Percentiles rank a stretch among this genome's conserved stretches.
Evolutionary conservation across 2,113 vertebrate genomes (phyloP).

Genomic region (Rhinoptilus africanus): DNA sequence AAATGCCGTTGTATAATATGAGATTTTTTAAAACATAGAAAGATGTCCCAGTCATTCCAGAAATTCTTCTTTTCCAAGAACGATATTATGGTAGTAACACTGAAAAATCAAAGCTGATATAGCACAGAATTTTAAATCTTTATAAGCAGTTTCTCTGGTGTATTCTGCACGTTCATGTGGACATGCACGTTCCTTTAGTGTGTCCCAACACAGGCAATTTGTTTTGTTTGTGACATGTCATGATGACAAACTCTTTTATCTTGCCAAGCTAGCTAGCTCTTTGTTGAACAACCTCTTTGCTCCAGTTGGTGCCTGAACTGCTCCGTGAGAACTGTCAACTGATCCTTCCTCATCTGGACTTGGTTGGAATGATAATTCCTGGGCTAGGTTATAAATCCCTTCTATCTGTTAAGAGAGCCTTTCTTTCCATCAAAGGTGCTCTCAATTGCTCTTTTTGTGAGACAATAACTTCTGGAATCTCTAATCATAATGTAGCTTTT

Average conservation of each 20-base stretch:
- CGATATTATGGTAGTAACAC: not conserved
- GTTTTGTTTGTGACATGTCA: rapidly evolving
- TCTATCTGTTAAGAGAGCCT: not conserved
- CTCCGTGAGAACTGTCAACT: not conserved
- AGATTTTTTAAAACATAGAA: not conserved
- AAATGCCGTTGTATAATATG: not conserved
- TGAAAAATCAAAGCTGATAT: not conserved
- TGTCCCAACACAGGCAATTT: not conserved
- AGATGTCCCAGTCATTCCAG: not conserved
- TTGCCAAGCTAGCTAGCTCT: not conserved
- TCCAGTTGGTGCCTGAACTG: not conserved
- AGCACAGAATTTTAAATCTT: not conserved
- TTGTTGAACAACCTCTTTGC: not conserved
- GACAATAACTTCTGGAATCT: not conserved
- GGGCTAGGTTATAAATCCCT: not conserved
- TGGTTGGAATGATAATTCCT: not conserved
- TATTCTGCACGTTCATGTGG: not conserved
- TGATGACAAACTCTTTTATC: not conserved
- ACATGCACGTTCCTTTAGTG: not conserved
- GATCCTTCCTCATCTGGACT: not conserved
- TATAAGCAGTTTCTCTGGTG: not conserved
- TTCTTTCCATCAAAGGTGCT: not conserved
- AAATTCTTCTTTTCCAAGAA: not conserved
- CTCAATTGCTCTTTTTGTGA: not conserved
- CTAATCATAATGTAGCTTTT: not conserved